phyloP scores from a whole-genome alignment of 2,797 vertebrate genomes.

The Synanceia verrucosa region DNA sequence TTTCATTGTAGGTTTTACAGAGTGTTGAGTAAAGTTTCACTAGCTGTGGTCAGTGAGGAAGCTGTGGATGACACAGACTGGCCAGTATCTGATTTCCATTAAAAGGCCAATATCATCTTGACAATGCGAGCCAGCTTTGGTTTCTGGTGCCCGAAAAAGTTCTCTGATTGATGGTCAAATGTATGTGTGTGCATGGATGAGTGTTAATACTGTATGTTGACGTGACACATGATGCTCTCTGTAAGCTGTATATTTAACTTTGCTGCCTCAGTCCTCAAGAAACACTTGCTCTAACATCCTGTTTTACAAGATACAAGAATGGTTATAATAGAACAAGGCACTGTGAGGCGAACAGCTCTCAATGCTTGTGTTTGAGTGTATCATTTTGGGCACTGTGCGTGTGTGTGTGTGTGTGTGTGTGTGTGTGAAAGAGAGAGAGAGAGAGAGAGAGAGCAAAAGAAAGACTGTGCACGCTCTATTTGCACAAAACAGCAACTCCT shows the following conservation, averaged over 20 bases:
- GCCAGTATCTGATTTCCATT: conserved; percentile 42
- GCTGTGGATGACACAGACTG: conserved; percentile 20
- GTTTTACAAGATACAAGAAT: not conserved
- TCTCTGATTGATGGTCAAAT: conserved; percentile 10
- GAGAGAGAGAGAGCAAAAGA: not conserved
- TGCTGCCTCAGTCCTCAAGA: not conserved
- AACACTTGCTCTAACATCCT: not conserved
- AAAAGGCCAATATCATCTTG: conserved; percentile 29
- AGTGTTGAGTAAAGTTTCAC: conserved; percentile 66
- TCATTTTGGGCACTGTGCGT: not conserved
- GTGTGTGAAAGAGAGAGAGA: not conserved
- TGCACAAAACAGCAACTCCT: conserved; percentile 14
- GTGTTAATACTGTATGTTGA: not conserved
- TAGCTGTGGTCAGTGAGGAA: conserved; percentile 48
- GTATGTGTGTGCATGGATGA: not conserved
- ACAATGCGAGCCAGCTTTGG: not conserved
- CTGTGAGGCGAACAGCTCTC: not conserved
- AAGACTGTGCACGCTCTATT: conserved; percentile 4
- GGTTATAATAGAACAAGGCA: conserved; percentile 10
- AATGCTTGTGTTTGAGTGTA: conserved; percentile 14
- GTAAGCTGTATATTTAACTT: not conserved
- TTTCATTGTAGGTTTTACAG: conserved; percentile 69
- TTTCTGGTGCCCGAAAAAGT: conserved; percentile 40
- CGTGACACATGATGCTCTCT: not conserved
- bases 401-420: not conserved